Conservation (phyloP, 2,797 vertebrate genomes). For the Rhynchonycteris naso region DNA sequence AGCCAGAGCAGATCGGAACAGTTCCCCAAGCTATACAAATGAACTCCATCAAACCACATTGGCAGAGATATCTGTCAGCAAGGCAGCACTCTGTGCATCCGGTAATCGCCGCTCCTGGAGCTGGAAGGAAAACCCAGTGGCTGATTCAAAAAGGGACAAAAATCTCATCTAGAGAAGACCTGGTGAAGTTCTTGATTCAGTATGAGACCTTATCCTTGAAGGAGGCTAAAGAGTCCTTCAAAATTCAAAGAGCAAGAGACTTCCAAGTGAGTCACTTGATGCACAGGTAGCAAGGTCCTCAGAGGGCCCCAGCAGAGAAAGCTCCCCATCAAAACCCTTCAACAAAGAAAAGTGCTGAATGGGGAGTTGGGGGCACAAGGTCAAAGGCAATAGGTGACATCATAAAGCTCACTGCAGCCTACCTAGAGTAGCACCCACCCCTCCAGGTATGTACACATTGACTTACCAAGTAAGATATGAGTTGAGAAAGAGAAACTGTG, state of each 20-base stretch:
- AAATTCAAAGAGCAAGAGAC: background rate
- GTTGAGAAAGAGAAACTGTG: background rate
- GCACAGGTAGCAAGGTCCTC: rapidly evolving
- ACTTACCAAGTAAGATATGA: background rate
- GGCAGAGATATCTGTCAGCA: slow-evolving; percentile 35
- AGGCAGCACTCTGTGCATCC: background rate
- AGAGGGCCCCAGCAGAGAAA: background rate
- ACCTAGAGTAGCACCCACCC: rapidly evolving
- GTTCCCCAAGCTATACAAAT: background rate
- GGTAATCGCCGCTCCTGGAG: slow-evolving; percentile 63
- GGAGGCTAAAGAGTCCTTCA: background rate
- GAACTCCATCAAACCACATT: background rate
- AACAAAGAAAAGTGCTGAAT: background rate
- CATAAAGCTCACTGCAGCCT: rapidly evolving
- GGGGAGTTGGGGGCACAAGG: rapidly evolving
- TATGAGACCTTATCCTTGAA: background rate
- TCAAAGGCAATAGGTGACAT: rapidly evolving
- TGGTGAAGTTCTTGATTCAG: slow-evolving; percentile 8
- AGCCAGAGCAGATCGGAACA: background rate
- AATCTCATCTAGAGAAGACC: slow-evolving; percentile 72
- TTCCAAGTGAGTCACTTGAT: rapidly evolving
- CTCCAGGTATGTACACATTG: rapidly evolving
- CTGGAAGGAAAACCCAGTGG: slow-evolving; percentile 54
- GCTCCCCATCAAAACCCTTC: rapidly evolving
- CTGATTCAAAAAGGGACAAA: slow-evolving; percentile 69